Conservation (phyloP, 2,113 vertebrate genomes). For the Carassius gibelio region DNA sequence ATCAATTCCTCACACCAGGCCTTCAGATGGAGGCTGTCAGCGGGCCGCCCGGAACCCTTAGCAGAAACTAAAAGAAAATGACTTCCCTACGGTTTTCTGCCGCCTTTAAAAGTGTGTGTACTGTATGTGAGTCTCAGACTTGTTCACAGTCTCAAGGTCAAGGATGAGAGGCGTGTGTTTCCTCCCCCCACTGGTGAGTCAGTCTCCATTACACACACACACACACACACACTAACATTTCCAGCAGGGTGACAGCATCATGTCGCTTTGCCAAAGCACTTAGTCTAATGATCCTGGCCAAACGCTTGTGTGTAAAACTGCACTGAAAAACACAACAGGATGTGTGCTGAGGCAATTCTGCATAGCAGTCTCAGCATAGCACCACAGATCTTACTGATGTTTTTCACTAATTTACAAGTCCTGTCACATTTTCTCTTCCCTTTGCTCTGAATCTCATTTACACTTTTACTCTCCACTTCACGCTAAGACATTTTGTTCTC, state of each 20-base stretch:
- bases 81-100: constrained; percentile 39
- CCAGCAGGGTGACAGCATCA: constrained; percentile 41
- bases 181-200: constrained; percentile 50
- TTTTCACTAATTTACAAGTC: background rate
- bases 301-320: constrained; percentile 2
- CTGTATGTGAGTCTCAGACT: constrained; percentile 34
- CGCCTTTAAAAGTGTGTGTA: constrained; percentile 21
- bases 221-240: constrained; percentile 30
- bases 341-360: background rate
- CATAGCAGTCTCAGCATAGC: constrained; percentile 15
- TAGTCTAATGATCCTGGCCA: constrained; percentile 46
- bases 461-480: background rate
- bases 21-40: constrained; percentile 48
- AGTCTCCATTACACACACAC: constrained; percentile 31
- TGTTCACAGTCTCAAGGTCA: constrained; percentile 50
- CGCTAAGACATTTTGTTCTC: constrained; percentile 16
- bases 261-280: constrained; percentile 35
- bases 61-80: constrained; percentile 32
- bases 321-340: constrained; percentile 21
- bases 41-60: constrained; percentile 42
- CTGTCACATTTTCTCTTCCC: constrained; percentile 2
- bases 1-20: constrained; percentile 46
- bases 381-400: background rate
- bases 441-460: constrained; percentile 23
- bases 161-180: constrained; percentile 43